These are phyloP conservation scores for Mesitornis unicolor DNA, from an alignment of 2,113 vertebrate species.

Conservation along the genomic window DNA sequence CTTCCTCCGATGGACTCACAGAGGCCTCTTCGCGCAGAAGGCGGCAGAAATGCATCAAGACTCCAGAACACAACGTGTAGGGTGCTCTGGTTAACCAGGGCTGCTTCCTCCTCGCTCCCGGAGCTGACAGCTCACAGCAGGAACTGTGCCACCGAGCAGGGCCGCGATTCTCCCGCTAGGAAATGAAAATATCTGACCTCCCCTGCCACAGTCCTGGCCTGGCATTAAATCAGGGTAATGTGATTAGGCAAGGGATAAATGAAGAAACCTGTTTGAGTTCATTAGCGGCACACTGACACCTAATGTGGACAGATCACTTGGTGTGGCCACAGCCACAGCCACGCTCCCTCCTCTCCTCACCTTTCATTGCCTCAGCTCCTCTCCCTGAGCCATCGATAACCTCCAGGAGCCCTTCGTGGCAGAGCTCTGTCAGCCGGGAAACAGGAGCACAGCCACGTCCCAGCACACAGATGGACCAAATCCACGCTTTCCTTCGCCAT, in stretches of 20 bases:
- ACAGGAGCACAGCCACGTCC: background rate
- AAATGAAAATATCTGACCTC: background rate
- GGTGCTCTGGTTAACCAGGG: background rate
- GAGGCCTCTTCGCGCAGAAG: background rate
- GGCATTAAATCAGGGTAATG: background rate
- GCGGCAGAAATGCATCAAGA: too few relatives aligned
- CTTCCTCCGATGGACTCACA: rapidly evolving
- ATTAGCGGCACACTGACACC: constrained; percentile 36
- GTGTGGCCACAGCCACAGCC: constrained; percentile 14
- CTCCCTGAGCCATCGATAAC: constrained; percentile 23
- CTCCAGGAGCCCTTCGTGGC: constrained; percentile 1
- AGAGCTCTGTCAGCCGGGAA: constrained; percentile 39
- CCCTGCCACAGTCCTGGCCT: background rate
- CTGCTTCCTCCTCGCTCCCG: background rate
- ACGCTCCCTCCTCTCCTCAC: background rate
- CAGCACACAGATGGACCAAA: constrained; percentile 67
- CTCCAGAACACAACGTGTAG: background rate
- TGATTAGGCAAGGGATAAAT: constrained; percentile 36
- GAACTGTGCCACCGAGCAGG: background rate
- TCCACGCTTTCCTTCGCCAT: background rate
- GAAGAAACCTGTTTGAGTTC: constrained; percentile 49
- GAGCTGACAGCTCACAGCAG: background rate
- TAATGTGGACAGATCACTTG: constrained; percentile 27
- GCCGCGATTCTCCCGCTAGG: background rate
- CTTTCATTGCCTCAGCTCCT: constrained; percentile 55